Percentiles rank a stretch among this genome's conserved stretches.
phyloP scores from a whole-genome alignment of 1,140 invertebrate genomes.

The Thaumatotibia leucotreta region DNA sequence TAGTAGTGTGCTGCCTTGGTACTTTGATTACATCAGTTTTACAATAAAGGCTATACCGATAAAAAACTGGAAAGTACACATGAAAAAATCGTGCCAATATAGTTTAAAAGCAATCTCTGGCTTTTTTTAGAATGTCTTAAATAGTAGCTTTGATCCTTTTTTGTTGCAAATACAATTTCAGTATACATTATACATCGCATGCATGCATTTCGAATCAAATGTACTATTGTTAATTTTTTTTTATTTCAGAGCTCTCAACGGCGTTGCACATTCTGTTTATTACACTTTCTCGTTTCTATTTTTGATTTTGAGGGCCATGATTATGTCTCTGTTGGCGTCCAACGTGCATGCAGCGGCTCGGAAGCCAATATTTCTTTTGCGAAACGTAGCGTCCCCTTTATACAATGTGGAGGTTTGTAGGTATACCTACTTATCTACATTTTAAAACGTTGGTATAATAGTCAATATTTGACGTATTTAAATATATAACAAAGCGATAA shows the following conservation, averaged over 20 bases:
- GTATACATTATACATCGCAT: no score
- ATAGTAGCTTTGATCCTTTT: no score
- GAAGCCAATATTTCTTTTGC: conserved; percentile 25
- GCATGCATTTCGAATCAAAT: not conserved
- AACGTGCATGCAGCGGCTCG: conserved; percentile 33
- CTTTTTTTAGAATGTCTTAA: no score
- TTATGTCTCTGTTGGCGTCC: conserved; percentile 32
- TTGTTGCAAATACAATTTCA: no score
- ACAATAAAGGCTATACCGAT: no score
- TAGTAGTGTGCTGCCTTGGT: no score
- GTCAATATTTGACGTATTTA: no score
- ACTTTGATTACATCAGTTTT: no score
- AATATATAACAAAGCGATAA: no score
- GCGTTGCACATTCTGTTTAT: conserved; percentile 25
- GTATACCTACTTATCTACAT: not conserved
- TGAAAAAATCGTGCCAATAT: no score
- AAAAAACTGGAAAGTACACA: no score
- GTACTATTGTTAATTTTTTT: not conserved
- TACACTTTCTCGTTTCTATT: conserved; percentile 38
- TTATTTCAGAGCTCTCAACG: conserved; percentile 18
- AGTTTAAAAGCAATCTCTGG: no score
- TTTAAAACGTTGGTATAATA: not conserved
- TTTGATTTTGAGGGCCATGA: conserved; percentile 26
- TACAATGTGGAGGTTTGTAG: conserved; percentile 38
- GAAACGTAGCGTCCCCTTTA: conserved; percentile 28